Evolutionary conservation across 2,113 vertebrate species (phyloP), one percentile per base, ranked within the genome.

Genomic region (Labeo rohita): DNA sequence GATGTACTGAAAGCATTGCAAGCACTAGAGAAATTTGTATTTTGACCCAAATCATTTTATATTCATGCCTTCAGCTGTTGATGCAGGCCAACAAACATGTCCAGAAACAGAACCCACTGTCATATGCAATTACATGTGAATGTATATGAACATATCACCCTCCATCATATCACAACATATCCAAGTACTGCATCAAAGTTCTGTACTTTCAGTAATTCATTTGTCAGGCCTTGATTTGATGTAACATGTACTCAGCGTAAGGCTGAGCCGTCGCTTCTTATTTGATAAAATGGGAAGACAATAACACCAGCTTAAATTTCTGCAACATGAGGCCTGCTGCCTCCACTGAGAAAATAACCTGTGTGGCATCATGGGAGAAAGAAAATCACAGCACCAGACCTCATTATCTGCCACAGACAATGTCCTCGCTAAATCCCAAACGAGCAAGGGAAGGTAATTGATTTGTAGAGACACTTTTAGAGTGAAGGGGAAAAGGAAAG

Each of bases 391-490:
- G 75, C 76, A 84, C 45, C 66, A 74, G 52, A 28, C 45, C 54
- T 81, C 79, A 86, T 81, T 86, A 83, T 84, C 84, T 83, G 83
- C 80, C 85, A 73, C 80, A 81, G 61, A 78, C 88, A 86, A 82
- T 79, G 50, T 82, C 59, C 84, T 79, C 72, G 77, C 82, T 68
- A 86, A 84, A 86, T 89, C 85, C 85, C 59, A 84, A 84, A 72
- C 8, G 52, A 83, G 85, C 87, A 74, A 81, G 84, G 86, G 23
- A 85, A 63, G 73, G 75, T 87, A 91, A 91, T 85, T 90, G 89
- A 92, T 92, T 92, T 93, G 87, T 84, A 77, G 89, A 75, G 89
- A 90, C 85, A 77, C 88, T 88, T 84, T 86, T 47, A 80, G 72
- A 90, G 82, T 85, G 85, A 90, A 90, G 84, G 82, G 84, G 61